Percentiles rank a stretch among this genome's conserved stretches.
Conservation (phyloP, 2,113 vertebrate species). For the Equus przewalskii region DNA sequence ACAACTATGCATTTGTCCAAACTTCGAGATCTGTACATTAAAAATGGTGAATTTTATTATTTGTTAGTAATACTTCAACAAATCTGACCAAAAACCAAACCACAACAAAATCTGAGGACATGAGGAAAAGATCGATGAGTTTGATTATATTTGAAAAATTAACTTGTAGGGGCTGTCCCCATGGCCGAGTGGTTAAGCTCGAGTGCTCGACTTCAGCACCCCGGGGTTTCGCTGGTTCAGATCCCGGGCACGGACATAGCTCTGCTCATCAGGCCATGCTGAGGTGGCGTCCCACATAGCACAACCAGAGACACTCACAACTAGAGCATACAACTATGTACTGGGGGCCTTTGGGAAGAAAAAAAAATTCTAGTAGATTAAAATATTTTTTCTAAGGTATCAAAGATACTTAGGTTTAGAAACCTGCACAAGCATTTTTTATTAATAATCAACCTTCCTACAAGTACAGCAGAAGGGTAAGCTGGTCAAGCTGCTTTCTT, state of each 20-base stretch:
- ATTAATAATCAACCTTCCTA: not conserved
- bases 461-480: not conserved
- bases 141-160: conserved; percentile 25
- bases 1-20: not conserved
- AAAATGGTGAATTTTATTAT: conserved; percentile 5
- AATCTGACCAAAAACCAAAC: not conserved
- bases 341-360: too few relatives aligned
- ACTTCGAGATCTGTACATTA: not conserved
- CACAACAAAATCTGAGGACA: not conserved
- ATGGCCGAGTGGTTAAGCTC: too few relatives aligned
- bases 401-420: not conserved
- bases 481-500: not conserved
- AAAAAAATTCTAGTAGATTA: not conserved
- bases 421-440: conserved; percentile 21
- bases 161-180: not conserved
- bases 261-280: too few relatives aligned
- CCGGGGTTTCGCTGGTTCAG: too few relatives aligned
- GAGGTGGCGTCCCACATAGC: too few relatives aligned
- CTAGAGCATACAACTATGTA: too few relatives aligned
- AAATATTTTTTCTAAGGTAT: not conserved
- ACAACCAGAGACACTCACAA: too few relatives aligned
- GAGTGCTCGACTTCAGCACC: too few relatives aligned
- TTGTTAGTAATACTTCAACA: not conserved
- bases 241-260: too few relatives aligned
- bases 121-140: not conserved